Conservation (phyloP, 2,888 invertebrate species). For the Tridacna gigas region DNA sequence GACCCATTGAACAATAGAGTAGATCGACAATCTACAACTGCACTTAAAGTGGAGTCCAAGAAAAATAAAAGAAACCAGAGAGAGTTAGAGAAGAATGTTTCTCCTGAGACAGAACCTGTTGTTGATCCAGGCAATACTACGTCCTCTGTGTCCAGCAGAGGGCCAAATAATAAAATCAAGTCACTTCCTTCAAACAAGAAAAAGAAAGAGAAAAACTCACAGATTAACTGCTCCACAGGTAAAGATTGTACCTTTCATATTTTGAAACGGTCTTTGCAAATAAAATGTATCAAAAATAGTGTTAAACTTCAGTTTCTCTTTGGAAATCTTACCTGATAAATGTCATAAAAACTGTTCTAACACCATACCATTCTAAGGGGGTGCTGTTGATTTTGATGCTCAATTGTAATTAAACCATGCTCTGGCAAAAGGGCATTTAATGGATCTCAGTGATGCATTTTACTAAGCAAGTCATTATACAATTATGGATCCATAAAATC, state of each 20-base stretch:
- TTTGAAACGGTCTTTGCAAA: not conserved
- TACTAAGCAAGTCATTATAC: no score
- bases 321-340: no score
- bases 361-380: no score
- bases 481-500: no score
- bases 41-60: conserved; percentile 64
- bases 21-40: conserved; percentile 36
- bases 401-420: no score
- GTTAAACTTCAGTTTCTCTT: no score
- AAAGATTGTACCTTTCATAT: not conserved
- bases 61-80: conserved; percentile 70
- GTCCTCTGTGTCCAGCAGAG: conserved; percentile 18
- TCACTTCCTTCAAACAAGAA: conserved; percentile 34
- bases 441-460: no score
- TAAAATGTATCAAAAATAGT: no score
- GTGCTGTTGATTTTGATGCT: no score
- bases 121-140: conserved; percentile 24
- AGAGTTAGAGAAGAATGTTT: conserved; percentile 49
- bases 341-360: no score
- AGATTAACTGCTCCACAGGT: conserved; percentile 54
- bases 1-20: conserved; percentile 58
- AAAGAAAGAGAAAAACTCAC: conserved; percentile 41
- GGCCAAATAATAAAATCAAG: conserved; percentile 30
- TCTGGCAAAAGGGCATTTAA: no score
- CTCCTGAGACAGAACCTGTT: conserved; percentile 15